Base-by-base conservation (phyloP, 2,888 invertebrate genomes). In the Drosophila paucipuncta region DNA sequence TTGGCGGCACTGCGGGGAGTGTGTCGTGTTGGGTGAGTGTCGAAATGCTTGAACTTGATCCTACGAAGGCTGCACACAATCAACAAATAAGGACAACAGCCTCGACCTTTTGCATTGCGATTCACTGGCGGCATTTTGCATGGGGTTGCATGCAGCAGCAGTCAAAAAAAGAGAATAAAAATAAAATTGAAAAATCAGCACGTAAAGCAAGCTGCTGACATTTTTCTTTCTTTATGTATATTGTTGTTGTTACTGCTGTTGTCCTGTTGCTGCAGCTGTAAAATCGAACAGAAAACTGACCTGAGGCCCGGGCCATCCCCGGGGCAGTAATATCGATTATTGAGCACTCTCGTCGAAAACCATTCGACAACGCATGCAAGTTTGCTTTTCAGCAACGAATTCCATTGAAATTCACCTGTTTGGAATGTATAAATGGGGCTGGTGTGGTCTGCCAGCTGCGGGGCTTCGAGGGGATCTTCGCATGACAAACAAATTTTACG, bases 1-100 rank as follows among this genome's bases (percentile, higher is more conserved):
- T 47, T 47, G 47, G 33, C 33, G 4, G 33, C 33, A 35, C 11
- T 35, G 13, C 5, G 35, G 2, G 9, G 9, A 2, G 47, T 35
- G 5, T 4, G 18, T 11, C 1, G 31, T 1, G 9, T 31, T 9
- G 52, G 11, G 35, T 13, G 54, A 37, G 49, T 35, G 30, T 30
- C n/a, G 60, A 82, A 73, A 59, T 75, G 73, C 73, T 90, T 88
- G 83, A 90, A 85, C 90, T 90, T 88, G 85, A 85, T 85, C 76
- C 78, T 43, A 33, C 37, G 71, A 80, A 83, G 76, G 83, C 66
- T 83, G 76, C 62, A 71, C 60, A 69, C 80, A 82, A 73, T 71
- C 82, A 82, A 71, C 70, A 79, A 82, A 82, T 68, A 71, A 43
- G 58, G 61, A 69, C 75, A 64, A 68, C 55, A 67, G 72, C 68